Evolutionary conservation across 1,140 invertebrate species (phyloP), one percentile per base, ranked within the genome.

Genomic region (Ganaspis sp.): DNA sequence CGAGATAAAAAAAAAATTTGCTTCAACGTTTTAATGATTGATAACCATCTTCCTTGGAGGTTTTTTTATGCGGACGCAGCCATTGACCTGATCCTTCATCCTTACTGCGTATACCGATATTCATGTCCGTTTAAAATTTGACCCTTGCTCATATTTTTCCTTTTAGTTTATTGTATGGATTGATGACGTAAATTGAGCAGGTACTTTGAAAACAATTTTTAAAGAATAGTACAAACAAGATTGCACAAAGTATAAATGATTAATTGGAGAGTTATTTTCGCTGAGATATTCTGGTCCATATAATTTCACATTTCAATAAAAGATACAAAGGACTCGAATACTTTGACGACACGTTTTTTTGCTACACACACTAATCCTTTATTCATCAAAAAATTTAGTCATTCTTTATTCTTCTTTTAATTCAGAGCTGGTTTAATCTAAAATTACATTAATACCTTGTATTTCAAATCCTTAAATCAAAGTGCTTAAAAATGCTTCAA

Each of bases 151-250:
- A 64, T 64, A 64, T 64, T 64, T 29, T 34, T 29, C 58, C 23
- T 29, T n/a, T 12, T 11, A n/a, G n/a, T 4, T 64, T 64, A 1
- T 26, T 64, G 58, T 11, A 64, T 64, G n/a, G 1, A 64, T 64
- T 64, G n/a, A 15, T 64, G 58, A 64, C 58, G 58, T 64, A 12
- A 64, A 64, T 29, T 64, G 21, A 29, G 29, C 54, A 21, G 54
- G 54, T 64, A 64, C 29, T 23, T 64, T 64, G 12, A 12, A 64
- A 64, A 49, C n/a, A 49, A 49, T 15, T 4, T 8, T 49, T 17
- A 45, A 45, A 45, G 5, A 49, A 49, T n/a, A 49, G n/a, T 49
- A 49, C 45, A 49, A 15, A 45, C n/a, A 45, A 45, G 42, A n/a
- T n/a, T 49, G 1, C 4, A 49, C 45, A 49, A 49, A 17, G 45